Base-by-base conservation (phyloP, 2,888 invertebrate species). In the Microctonus hyperodae region DNA sequence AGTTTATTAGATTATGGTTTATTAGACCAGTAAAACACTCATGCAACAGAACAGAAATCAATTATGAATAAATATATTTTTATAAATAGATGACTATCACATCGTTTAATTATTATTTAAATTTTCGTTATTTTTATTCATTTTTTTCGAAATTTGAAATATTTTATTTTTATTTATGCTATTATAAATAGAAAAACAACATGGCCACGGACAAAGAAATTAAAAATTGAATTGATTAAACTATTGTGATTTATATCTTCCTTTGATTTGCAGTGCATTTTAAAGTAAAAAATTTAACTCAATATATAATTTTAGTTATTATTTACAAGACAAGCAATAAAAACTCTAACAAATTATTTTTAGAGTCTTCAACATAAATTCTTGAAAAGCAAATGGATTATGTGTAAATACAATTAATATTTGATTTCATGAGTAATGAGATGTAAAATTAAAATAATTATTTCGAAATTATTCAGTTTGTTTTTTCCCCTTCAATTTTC, bases 301-400 rank as follows among this genome's bases (percentile, higher is more conserved):
- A 58, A 58, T 58, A 37, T 25, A 37, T 58, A 37, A 37, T 57
- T 22, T 58, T n/a, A 1, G 50, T 23, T 25, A 31, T 55, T 55
- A 55, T 55, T 55, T 55, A 55, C 55, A 55, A 55, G 55, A 44
- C 44, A 44, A n/a, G 44, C 44, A 44, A 44, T 16, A 20, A 16
- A 16, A 6, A 33, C 11, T 58, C 37, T 23, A 23, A n/a, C n/a
- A 37, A 33, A 23, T 7, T 20, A n/a, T 28, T 33, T 31, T 23
- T 37, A 35, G 2, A 58, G 16, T 28, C 35, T 37, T 37, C 11
- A 57, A 37, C 31, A 57, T n/a, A 35, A 35, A 33, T 22, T 7
- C 1, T 57, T 13, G 5, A 37, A n/a, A 37, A n/a, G 5, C 5
- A 5, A 13, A 37, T n/a, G 37, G 11, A n/a, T n/a, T n/a, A n/a